These are phyloP conservation scores for Autographa gamma DNA, from an alignment of 2,888 invertebrate genomes.

Conservation along the genomic window DNA sequence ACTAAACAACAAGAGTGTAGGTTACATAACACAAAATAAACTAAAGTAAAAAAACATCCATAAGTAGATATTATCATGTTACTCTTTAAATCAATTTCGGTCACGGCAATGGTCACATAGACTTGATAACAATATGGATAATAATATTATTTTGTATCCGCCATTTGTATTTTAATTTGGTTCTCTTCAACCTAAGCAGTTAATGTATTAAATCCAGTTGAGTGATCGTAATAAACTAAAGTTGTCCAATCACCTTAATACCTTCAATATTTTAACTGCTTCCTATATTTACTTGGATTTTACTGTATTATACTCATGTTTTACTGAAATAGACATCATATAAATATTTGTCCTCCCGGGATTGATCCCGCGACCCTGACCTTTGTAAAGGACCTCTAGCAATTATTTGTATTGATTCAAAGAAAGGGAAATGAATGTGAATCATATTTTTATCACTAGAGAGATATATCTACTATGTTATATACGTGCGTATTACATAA, in stretches of 20 bases:
- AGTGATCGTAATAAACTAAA: neutral
- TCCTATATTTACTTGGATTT: neutral
- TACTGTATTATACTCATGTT: neutral
- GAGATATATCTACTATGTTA: neutral
- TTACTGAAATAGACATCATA: neutral
- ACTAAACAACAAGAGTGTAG: too few relatives aligned
- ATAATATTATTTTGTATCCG: too few relatives aligned
- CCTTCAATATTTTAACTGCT: neutral
- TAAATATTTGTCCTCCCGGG: neutral
- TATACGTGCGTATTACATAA: neutral
- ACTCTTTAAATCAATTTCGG: too few relatives aligned
- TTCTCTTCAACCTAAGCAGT: too few relatives aligned
- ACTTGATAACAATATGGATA: too few relatives aligned
- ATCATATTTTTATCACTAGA: neutral
- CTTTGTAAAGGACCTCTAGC: neutral
- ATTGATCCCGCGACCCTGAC: slow-evolving; percentile 2
- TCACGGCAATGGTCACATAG: too few relatives aligned
- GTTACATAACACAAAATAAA: too few relatives aligned
- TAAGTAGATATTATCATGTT: too few relatives aligned
- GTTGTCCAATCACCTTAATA: neutral
- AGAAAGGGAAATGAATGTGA: neutral
- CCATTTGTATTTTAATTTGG: too few relatives aligned
- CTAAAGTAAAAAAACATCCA: too few relatives aligned
- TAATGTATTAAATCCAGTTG: neutral
- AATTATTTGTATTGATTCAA: slow-evolving; percentile 1